A percentile compares a stretch with the other conserved stretches of the same genome.
Evolutionary conservation across 2,888 invertebrate genomes (phyloP).

Genomic region (Lottia gigantea): DNA sequence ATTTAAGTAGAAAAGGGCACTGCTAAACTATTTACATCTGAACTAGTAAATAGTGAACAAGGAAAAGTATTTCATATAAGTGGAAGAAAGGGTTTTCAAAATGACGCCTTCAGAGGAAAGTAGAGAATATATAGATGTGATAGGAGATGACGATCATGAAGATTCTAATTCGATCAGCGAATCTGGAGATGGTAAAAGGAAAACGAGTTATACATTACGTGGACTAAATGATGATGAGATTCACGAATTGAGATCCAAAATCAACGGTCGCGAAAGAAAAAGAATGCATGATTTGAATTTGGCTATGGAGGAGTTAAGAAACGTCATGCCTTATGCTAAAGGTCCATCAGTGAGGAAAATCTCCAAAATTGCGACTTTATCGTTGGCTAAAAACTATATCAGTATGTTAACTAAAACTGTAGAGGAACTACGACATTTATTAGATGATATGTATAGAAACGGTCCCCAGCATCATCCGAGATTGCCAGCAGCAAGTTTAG

Average conservation of each 20-base stretch:
- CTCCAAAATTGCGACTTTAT: constrained; percentile 57
- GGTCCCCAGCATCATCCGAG: constrained; percentile 19
- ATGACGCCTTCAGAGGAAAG: constrained; percentile 19
- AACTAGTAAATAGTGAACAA: no score
- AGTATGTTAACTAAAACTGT: constrained; percentile 49
- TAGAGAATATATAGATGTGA: constrained; percentile 23
- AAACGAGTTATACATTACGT: constrained; percentile 72
- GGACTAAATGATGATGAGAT: constrained; percentile 32
- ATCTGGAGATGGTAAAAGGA: constrained; percentile 1
- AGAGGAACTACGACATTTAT: constrained; percentile 49
- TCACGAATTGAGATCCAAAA: constrained; percentile 42
- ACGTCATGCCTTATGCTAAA: constrained; percentile 57
- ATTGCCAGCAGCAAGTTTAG: constrained; percentile 4
- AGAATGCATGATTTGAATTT: constrained; percentile 69
- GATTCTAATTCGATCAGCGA: background rate
- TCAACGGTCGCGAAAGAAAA: constrained; percentile 67
- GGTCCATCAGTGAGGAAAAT: constrained; percentile 55
- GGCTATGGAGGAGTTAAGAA: constrained; percentile 59
- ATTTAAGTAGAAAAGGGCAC: background rate
- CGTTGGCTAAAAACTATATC: constrained; percentile 55
- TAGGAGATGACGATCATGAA: constrained; percentile 21
- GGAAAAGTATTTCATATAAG: no score
- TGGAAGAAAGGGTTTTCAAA: no score
- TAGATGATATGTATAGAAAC: constrained; percentile 45
- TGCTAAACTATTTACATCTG: no score